phyloP scores from a whole-genome alignment of 1,140 invertebrate species.

The Acromyrmex echinatior region DNA sequence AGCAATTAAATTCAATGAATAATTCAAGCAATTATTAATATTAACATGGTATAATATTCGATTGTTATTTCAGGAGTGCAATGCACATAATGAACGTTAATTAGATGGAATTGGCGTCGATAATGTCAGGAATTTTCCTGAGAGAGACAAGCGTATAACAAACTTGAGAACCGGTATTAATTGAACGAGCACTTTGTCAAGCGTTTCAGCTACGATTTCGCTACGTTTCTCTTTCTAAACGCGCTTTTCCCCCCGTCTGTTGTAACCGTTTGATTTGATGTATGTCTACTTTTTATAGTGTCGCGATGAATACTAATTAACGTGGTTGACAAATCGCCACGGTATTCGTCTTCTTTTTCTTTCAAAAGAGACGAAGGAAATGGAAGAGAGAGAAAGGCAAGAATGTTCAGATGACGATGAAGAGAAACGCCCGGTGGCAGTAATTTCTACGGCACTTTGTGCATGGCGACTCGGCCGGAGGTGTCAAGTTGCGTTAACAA shows the following conservation, averaged over 20 bases:
- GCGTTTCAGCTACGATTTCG: not conserved
- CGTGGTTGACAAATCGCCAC: not conserved
- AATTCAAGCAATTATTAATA: constrained; percentile 3
- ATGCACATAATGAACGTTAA: constrained; percentile 9
- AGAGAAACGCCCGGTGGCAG: constrained; percentile 10
- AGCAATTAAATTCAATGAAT: not conserved
- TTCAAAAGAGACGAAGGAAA: not conserved
- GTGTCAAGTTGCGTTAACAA: constrained; percentile 66
- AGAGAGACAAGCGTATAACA: not conserved
- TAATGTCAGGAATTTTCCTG: not conserved
- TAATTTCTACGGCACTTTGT: constrained; percentile 54
- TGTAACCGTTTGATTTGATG: no score
- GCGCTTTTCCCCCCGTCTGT: not conserved
- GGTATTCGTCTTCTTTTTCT: not conserved
- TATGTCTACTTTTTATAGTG: not conserved
- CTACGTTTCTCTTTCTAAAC: not conserved
- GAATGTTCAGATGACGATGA: constrained; percentile 31
- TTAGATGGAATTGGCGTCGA: constrained; percentile 15
- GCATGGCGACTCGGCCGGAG: constrained; percentile 32
- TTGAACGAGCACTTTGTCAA: not conserved
- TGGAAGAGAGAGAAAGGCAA: not conserved
- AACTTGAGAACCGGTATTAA: constrained; percentile 12
- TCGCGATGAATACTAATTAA: constrained; percentile 27
- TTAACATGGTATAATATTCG: not conserved
- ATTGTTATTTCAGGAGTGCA: not conserved